A percentile compares a stretch with the other conserved stretches of the same genome.
Evolutionary conservation across 2,888 invertebrate species (phyloP).

Genomic region (Chymomyza procnemis): DNA sequence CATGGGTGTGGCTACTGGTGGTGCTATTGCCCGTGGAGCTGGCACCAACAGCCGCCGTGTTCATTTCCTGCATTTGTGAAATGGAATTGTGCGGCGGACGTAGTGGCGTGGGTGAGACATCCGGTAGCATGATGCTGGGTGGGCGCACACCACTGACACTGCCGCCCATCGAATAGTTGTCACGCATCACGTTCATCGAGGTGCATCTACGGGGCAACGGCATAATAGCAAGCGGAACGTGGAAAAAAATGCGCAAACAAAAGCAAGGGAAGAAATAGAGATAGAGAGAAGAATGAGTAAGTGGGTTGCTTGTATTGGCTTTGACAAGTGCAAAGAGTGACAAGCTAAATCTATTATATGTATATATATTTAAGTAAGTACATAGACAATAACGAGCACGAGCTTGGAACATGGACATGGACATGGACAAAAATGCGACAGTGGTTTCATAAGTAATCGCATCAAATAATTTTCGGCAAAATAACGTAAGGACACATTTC

Average conservation of each 20-base stretch:
- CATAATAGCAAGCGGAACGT: conserved; percentile 6
- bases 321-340: conserved; percentile 5
- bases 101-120: conserved; percentile 78
- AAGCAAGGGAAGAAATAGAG: conserved; percentile 23
- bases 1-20: background rate
- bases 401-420: conserved; percentile 7
- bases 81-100: conserved; percentile 79
- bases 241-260: conserved; percentile 20
- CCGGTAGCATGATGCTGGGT: conserved; percentile 77
- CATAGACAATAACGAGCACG: conserved; percentile 31
- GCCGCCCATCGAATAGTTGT: conserved; percentile 81
- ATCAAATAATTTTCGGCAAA: background rate
- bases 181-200: conserved; percentile 89
- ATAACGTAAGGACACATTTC: background rate
- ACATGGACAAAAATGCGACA: conserved; percentile 9
- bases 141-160: conserved; percentile 81
- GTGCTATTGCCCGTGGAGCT: conserved; percentile 3
- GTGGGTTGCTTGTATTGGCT: conserved; percentile 16
- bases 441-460: background rate
- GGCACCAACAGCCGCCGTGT: conserved; percentile 42
- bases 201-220: conserved; percentile 82
- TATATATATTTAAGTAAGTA: conserved; percentile 13
- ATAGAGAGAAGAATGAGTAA: conserved; percentile 9
- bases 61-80: conserved; percentile 77
- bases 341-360: conserved; percentile 23